Conservation (phyloP, 2,797 vertebrate genomes). For the Huso huso region DNA sequence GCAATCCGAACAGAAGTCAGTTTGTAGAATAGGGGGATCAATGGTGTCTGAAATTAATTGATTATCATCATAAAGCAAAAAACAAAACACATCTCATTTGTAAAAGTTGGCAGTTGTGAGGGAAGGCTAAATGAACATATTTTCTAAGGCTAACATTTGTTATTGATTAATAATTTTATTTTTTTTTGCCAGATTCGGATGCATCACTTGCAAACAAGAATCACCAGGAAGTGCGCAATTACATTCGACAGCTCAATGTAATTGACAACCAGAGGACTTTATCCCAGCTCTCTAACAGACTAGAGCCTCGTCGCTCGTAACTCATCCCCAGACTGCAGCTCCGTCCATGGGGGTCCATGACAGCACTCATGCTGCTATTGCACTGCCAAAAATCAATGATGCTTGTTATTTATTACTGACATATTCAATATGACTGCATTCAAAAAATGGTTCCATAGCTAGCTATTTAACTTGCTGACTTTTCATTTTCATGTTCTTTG, state of each 20-base stretch:
- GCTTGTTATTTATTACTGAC: constrained; percentile 16
- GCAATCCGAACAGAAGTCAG: no score
- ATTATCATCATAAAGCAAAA: no score
- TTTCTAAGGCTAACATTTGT: no score
- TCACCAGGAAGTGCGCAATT: constrained; percentile 84
- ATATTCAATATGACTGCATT: no score
- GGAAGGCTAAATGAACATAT: no score
- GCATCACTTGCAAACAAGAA: constrained; percentile 81
- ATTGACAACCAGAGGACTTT: constrained; percentile 98
- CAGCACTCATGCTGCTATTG: constrained; percentile 49
- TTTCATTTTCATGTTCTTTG: no score
- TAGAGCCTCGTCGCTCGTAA: constrained; percentile 89
- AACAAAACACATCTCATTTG: no score
- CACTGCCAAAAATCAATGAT: constrained; percentile 47
- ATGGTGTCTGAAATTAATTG: no score
- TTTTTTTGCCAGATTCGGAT: constrained; percentile 67
- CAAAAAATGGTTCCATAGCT: no score
- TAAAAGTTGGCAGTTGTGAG: no score
- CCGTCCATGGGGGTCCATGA: constrained; percentile 33
- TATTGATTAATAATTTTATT: constrained; percentile 22
- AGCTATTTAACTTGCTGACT: no score
- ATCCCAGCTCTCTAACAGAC: constrained; percentile 87
- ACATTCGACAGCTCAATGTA: constrained; percentile 86
- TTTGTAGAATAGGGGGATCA: constrained; percentile 43
- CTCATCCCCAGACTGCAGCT: constrained; percentile 25